These are phyloP conservation scores for pig (Sus scrofa) DNA, from an alignment of 2,113 vertebrate species.

Conservation along the genomic window T2T-Sscrofa CM000812.6:217354501-217355000, in stretches of 20 bases:
- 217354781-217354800: conserved; percentile 75
- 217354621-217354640: conserved; percentile 36
- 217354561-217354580: not conserved
- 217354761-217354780: conserved; percentile 77
- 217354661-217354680: conserved; percentile 66
- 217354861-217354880: conserved; percentile 48
- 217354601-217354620: not conserved
- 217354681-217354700: conserved; percentile 52
- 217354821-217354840: conserved; percentile 73
- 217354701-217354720: conserved; percentile 35
- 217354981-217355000: not conserved
- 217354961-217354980: not conserved
- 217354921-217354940: not conserved
- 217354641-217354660: conserved; percentile 68
- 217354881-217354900: conserved; percentile 2
- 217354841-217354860: conserved; percentile 77
- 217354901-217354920: conserved; percentile 42
- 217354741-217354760: conserved; percentile 85
- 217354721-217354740: conserved; percentile 70
- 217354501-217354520: conserved; percentile 44
- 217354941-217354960: conserved; percentile 12
- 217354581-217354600: not conserved
- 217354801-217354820: conserved; percentile 82
- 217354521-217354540: conserved; percentile 51
- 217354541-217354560: conserved; percentile 37